Evolutionary conservation across 2,888 invertebrate species (phyloP), one percentile per base, ranked within the genome.

Genomic region (Metalampra italica): DNA sequence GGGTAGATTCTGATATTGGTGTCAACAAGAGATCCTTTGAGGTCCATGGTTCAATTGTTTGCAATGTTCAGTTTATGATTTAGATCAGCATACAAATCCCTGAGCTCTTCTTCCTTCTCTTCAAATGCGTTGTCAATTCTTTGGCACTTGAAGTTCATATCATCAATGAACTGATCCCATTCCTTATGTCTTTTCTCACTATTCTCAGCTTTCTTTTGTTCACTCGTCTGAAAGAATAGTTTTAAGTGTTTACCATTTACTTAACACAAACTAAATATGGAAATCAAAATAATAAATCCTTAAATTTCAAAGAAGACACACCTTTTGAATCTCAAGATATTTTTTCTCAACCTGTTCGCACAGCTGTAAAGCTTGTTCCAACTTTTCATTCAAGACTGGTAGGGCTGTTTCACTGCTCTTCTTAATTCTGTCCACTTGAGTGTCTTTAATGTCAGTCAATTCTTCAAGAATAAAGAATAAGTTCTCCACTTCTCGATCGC

Each of bases 401-500:
- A 95, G 75, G 59, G 92, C 91, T 50, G 85, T 82, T 68, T 92
- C 91, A 38, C 92, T 91, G 51, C 91, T 80, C 55, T 92, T 91
- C 53, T 91, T 91, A n/a, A 94, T 91, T 60, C 92, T 92, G 36
- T 93, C 93, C 7, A 94, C 87, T 71, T 95, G 92, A 49, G 92
- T 93, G 66, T 95, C 94, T 70, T 93, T 94, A 15, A 96, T 91
- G 58, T 96, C 95, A 1, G 94, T 94, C 9, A 94, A 90, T 62
- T 92, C 92, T 77, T 96, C 95, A 37, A 96, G 90, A 46, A 94
- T 92, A 58, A 92, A 91, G 78, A 96, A 95, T 49, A 97, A 87
- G 60, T 92, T 91, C 68, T 94, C 94, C 2, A 96, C 93, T 84
- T 97, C 97, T 59, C 92, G 88, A 62, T 97, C 96, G 45, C 92